Conservation (phyloP, 2,113 vertebrate genomes). For the Varanus komodoensis region DNA sequence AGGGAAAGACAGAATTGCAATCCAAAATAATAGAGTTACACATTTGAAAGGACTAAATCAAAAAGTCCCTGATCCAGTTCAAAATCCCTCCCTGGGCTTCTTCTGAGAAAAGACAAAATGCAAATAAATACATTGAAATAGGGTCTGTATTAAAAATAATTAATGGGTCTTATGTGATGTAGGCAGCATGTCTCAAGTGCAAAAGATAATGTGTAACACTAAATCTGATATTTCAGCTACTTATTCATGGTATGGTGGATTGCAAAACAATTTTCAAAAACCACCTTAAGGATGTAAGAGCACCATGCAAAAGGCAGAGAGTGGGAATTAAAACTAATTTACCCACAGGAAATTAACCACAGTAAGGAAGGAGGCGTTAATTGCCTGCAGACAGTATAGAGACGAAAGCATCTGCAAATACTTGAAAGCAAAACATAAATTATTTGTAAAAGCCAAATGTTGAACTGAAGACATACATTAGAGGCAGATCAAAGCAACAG, state of each 20-base stretch:
- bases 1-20: no score
- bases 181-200: neutral
- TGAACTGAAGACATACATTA: slow-evolving; percentile 1
- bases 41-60: no score
- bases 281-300: neutral
- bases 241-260: neutral
- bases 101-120: neutral
- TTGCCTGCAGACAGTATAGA: slow-evolving; percentile 9
- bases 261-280: neutral
- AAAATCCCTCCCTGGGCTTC: no score
- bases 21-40: no score
- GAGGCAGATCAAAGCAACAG: neutral
- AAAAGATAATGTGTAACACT: neutral
- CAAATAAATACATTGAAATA: no score
- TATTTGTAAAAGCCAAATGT: slow-evolving; percentile 9
- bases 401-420: slow-evolving; percentile 12
- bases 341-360: slow-evolving; percentile 17
- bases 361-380: slow-evolving; percentile 4
- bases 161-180: neutral
- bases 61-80: neutral
- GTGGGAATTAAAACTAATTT: slow-evolving; percentile 23
- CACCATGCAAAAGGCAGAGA: neutral
- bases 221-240: neutral
- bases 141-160: neutral
- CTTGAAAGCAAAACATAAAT: slow-evolving; percentile 14